These are phyloP conservation scores for Manis javanica DNA, from an alignment of 2,797 vertebrate genomes.

Conservation along the genomic window DNA sequence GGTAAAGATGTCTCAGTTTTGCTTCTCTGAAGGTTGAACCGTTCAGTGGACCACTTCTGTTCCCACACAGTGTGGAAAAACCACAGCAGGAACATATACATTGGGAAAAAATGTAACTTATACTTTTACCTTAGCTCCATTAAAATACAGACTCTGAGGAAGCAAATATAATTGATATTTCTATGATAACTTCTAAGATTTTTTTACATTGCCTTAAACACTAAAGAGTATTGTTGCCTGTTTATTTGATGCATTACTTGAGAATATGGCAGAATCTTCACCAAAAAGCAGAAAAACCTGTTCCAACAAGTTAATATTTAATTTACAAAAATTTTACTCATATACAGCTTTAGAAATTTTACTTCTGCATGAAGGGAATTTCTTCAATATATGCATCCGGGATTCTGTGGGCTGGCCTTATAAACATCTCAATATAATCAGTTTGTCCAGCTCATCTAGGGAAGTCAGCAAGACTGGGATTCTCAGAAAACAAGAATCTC, in stretches of 20 bases:
- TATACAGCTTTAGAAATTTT: background rate
- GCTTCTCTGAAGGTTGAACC: background rate
- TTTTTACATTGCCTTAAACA: background rate
- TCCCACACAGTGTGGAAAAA: background rate
- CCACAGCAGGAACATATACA: background rate
- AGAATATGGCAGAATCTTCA: conserved; percentile 32
- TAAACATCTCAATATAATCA: background rate
- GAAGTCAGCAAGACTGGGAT: conserved; percentile 7
- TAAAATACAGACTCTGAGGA: conserved; percentile 29
- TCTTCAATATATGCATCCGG: background rate
- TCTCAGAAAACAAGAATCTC: background rate
- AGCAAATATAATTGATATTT: conserved; percentile 24
- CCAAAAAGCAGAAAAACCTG: background rate
- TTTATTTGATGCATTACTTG: background rate
- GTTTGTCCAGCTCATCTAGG: background rate
- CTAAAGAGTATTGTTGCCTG: background rate
- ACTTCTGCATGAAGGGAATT: background rate
- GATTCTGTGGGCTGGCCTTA: background rate
- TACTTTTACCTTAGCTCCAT: background rate
- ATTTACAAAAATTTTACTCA: background rate
- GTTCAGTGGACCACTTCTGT: background rate
- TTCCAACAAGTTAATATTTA: background rate
- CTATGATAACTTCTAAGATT: background rate
- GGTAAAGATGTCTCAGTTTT: background rate
- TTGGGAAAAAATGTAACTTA: background rate